Evolutionary conservation across 2,113 vertebrate species (phyloP).

Genomic region (rabbit (Oryctolagus cuniculus)): DNA sequence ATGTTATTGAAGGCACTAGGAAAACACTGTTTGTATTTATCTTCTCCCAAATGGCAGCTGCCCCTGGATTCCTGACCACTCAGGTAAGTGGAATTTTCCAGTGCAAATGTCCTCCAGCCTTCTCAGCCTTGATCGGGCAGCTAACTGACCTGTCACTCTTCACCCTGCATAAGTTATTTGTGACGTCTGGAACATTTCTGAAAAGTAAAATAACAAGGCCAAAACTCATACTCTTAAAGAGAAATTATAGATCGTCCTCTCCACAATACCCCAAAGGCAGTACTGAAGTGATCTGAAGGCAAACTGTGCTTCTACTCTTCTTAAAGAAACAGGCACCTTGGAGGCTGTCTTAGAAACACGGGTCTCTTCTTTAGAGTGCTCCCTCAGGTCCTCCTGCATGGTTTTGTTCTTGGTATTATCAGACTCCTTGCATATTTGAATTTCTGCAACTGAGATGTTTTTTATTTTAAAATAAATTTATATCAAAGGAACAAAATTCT

Average conservation of each 20-base stretch:
- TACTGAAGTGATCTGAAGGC: neutral
- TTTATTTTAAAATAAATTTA: too few species aligned
- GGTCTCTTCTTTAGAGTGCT: neutral
- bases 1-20: conserved; percentile 42
- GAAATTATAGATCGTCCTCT: conserved; percentile 40
- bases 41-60: conserved; percentile 57
- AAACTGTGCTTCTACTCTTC: neutral
- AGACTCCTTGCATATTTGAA: conserved; percentile 30
- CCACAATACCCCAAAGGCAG: conserved; percentile 16
- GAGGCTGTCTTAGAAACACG: neutral
- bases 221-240: conserved; percentile 60
- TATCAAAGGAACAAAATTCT: too few species aligned
- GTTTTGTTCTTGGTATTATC: neutral
- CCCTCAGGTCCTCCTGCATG: neutral
- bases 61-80: neutral
- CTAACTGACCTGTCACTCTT: conserved; percentile 30
- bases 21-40: conserved; percentile 41
- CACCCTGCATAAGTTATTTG: conserved; percentile 38
- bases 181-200: neutral
- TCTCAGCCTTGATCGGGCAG: neutral
- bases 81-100: conserved; percentile 65
- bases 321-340: conserved; percentile 34
- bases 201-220: conserved; percentile 36
- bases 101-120: neutral
- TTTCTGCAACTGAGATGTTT: neutral